phyloP scores from a whole-genome alignment of 2,113 vertebrate species.

The Phaethornis superciliosus region DNA sequence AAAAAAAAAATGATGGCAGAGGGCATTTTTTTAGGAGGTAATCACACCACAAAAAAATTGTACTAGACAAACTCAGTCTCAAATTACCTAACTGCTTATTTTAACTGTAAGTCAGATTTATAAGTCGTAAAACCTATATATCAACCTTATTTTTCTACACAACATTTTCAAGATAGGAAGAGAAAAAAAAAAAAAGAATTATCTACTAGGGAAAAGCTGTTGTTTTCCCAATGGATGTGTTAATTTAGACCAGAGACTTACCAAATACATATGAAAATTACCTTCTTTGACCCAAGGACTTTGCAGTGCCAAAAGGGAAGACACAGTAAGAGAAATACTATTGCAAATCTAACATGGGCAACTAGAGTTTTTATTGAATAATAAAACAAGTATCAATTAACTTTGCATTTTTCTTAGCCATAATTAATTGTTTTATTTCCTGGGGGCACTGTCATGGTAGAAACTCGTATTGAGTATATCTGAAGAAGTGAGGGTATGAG shows the following conservation, averaged over 20 bases:
- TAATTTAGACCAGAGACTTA: not conserved
- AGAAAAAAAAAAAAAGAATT: not conserved
- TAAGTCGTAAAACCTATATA: not conserved
- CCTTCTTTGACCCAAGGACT: not conserved
- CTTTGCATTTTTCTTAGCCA: slow-evolving; percentile 19
- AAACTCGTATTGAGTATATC: slow-evolving; percentile 37
- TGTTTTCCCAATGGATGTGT: not conserved
- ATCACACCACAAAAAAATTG: not conserved
- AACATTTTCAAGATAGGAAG: not conserved
- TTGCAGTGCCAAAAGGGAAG: not conserved
- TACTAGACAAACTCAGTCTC: not conserved
- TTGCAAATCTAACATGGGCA: not conserved
- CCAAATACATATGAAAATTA: not conserved
- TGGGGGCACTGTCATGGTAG: not conserved
- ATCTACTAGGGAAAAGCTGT: not conserved
- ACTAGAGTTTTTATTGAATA: slow-evolving; percentile 18
- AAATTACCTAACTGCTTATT: not conserved
- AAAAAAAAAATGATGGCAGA: not conserved
- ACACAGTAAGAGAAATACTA: not conserved
- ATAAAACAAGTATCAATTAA: slow-evolving; percentile 54
- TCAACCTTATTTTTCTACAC: not conserved
- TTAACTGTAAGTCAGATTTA: not conserved
- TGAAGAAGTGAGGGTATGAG: slow-evolving; percentile 1
- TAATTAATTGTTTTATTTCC: slow-evolving; percentile 50
- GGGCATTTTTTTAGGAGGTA: not conserved